Conservation (phyloP, 2,797 vertebrate genomes). For the Ptychobarbus kaznakovi region DNA sequence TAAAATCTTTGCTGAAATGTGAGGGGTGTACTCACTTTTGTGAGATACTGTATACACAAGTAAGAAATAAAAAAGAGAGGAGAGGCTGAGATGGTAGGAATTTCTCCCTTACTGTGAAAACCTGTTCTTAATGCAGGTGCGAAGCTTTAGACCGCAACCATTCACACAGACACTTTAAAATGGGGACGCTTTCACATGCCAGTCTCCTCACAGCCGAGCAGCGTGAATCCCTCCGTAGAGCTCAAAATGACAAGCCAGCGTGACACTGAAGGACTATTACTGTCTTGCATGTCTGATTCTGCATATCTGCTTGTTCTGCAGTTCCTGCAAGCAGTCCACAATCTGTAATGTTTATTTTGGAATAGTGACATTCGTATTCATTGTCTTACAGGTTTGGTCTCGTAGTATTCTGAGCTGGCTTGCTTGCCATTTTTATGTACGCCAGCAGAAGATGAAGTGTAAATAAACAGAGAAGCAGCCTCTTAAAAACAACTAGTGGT, state of each 20-base stretch:
- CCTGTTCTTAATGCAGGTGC: neutral
- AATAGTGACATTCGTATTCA: neutral
- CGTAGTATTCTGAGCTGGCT: too few species aligned
- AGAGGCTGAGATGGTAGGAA: neutral
- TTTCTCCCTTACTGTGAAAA: neutral
- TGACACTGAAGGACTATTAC: neutral
- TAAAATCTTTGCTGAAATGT: too few species aligned
- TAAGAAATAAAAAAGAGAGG: neutral
- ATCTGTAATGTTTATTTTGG: constrained; percentile 4
- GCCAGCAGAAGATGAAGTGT: too few species aligned
- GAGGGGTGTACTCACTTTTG: too few species aligned
- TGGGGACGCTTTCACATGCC: constrained; percentile 7
- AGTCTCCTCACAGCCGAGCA: neutral
- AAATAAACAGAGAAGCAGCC: too few species aligned
- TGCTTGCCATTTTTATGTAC: neutral
- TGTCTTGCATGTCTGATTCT: constrained; percentile 8
- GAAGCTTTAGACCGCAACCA: constrained; percentile 6
- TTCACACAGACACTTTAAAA: neutral
- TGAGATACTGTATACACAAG: neutral
- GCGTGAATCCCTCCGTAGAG: neutral
- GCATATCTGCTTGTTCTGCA: constrained; percentile 5
- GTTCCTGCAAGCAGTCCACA: neutral
- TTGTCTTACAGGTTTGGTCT: neutral
- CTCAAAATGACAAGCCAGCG: neutral
- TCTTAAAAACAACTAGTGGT: too few species aligned